These are phyloP conservation scores for Schizothorax lantsangensis DNA, from an alignment of 2,797 vertebrate species.

Conservation along the genomic window DNA sequence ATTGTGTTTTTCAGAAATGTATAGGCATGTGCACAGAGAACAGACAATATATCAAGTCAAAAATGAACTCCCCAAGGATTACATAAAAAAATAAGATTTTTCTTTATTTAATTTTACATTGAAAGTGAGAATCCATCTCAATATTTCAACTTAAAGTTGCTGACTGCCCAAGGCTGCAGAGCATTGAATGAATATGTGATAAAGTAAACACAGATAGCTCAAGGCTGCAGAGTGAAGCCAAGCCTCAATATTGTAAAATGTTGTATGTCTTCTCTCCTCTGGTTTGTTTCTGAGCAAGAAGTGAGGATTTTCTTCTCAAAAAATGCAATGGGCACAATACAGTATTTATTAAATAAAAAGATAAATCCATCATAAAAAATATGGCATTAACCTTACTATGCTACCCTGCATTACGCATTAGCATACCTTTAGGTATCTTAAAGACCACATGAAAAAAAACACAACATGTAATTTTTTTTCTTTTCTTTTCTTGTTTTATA, in stretches of 20 bases:
- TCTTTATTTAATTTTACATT: not conserved
- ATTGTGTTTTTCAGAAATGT: not conserved
- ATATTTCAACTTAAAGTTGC: slow-evolving; percentile 28
- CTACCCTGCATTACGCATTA: not conserved
- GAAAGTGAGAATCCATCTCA: slow-evolving; percentile 12
- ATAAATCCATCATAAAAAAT: not conserved
- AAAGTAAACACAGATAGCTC: slow-evolving; percentile 18
- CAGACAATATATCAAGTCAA: not conserved
- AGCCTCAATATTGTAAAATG: slow-evolving; percentile 6
- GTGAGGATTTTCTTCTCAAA: not conserved
- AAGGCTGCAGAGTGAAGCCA: slow-evolving; percentile 5
- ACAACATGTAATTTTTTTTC: too few species aligned
- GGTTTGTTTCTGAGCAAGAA: not conserved
- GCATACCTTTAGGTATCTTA: not conserved
- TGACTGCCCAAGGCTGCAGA: slow-evolving; percentile 24
- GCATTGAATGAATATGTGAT: slow-evolving; percentile 27
- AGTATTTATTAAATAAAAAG: not conserved
- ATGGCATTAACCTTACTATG: not conserved
- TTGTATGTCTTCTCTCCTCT: slow-evolving; percentile 1
- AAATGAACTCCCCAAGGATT: not conserved
- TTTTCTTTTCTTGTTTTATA: too few species aligned
- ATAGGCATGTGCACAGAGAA: slow-evolving; percentile 3
- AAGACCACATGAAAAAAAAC: too few species aligned
- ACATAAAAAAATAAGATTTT: not conserved
- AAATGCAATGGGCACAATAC: not conserved